phyloP scores from a whole-genome alignment of 1,140 invertebrate genomes.

The Musca domestica region DNA sequence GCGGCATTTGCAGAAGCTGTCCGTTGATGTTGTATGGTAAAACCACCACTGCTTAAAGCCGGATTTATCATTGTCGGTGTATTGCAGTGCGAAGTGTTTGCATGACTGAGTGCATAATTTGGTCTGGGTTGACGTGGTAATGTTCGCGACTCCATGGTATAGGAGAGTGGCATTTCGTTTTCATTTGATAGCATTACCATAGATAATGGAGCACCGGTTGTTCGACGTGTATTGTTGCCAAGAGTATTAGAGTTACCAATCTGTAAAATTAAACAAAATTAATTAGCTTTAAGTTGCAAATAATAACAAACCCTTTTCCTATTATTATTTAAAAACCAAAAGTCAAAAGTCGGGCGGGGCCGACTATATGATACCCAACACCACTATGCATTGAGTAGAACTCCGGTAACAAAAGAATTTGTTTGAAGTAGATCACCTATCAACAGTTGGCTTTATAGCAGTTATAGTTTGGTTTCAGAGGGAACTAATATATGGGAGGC shows the following conservation, averaged over 20 bases:
- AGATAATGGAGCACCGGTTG: slow-evolving; percentile 39
- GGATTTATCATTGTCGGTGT: slow-evolving; percentile 30
- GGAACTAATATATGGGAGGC: too few relatives aligned
- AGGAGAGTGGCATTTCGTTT: slow-evolving; percentile 30
- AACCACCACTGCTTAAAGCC: background rate
- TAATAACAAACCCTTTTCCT: too few relatives aligned
- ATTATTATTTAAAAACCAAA: too few relatives aligned
- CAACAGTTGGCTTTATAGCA: too few relatives aligned
- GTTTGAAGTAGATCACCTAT: too few relatives aligned
- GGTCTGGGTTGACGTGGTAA: slow-evolving; percentile 42
- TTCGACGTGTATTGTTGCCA: slow-evolving; percentile 33
- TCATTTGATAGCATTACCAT: slow-evolving; percentile 42
- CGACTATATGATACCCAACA: too few relatives aligned
- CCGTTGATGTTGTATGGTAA: slow-evolving; percentile 44
- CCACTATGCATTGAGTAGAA: too few relatives aligned
- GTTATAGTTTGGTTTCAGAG: too few relatives aligned
- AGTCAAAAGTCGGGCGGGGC: too few relatives aligned
- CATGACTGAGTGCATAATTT: slow-evolving; percentile 19
- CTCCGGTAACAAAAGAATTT: too few relatives aligned
- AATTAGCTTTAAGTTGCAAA: background rate
- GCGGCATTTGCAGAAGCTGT: slow-evolving; percentile 39
- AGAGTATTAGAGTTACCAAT: slow-evolving; percentile 16
- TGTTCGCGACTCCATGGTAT: slow-evolving; percentile 43
- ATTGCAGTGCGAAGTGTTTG: slow-evolving; percentile 1
- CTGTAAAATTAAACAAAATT: background rate